Evolutionary conservation across 2,113 vertebrate species (phyloP).

Genomic region (Sinosuthora webbiana): DNA sequence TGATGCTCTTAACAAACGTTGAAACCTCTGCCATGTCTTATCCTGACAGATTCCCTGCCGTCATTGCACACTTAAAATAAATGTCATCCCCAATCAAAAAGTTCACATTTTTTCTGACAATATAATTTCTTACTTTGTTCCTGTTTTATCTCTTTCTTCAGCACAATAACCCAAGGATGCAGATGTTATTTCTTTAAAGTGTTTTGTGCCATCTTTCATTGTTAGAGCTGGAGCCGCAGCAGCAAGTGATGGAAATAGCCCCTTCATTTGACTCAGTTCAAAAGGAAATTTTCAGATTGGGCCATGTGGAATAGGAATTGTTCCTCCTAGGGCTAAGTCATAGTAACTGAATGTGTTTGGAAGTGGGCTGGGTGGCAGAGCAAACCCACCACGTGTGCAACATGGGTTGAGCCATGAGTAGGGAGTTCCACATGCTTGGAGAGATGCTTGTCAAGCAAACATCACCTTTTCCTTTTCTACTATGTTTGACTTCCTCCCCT

Average conservation of each 20-base stretch:
- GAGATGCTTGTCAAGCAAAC: background rate
- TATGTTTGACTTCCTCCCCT: background rate
- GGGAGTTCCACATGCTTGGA: rapidly evolving
- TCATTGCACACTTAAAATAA: conserved; percentile 85
- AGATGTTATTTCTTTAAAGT: conserved; percentile 26
- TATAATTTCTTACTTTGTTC: conserved; percentile 85
- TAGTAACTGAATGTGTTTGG: background rate
- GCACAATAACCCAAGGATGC: conserved; percentile 16
- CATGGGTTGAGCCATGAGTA: background rate
- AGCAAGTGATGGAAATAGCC: background rate
- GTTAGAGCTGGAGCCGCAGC: background rate
- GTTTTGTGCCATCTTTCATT: conserved; percentile 48
- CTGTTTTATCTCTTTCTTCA: conserved; percentile 70
- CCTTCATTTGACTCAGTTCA: background rate
- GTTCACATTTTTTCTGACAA: conserved; percentile 83
- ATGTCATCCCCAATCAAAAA: conserved; percentile 86
- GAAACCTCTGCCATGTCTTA: conserved; percentile 86
- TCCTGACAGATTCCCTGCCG: conserved; percentile 85
- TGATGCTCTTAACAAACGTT: conserved; percentile 85
- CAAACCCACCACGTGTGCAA: rapidly evolving
- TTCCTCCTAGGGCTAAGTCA: background rate
- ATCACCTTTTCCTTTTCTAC: background rate
- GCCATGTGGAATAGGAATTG: background rate
- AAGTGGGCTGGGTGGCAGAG: background rate
- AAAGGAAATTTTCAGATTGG: background rate